Base-by-base conservation (phyloP, 2,113 vertebrate species). In the Balaeniceps rex region DNA sequence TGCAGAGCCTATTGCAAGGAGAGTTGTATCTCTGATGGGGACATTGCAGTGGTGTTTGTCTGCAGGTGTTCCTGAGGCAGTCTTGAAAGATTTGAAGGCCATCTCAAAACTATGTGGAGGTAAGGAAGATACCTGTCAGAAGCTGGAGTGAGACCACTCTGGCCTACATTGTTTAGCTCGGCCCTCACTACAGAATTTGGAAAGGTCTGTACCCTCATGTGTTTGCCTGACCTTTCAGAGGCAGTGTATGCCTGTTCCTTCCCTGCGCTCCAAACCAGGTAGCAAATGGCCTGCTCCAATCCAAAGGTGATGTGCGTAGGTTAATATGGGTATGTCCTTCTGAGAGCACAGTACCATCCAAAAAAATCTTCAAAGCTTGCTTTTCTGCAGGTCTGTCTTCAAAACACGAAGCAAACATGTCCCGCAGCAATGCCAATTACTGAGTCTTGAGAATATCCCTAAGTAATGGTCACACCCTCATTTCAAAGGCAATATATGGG, bases 401-500 rank as follows among this genome's bases (percentile, higher is more conserved):
- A 55, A 64, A 85, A 84, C 31, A 17, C 3, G 4, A 77, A 71
- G 76, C 33, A 82, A 87, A 71, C 29, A 10, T 69, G 58, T 91
- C 74, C 74, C 0, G 7, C 72, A 94, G 77, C 93, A 91, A 49
- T 10, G 29, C 33, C 77, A 49, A 22, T 97, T 76, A 87, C 61
- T 76, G 84, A 70, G 57, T 87, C 74, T 54, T 82, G 81, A 74
- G 65, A 89, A 55, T 84, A 87, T 38, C 74, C 51, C 29, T 64
- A 88, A 82, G 84, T 55, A 69, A 55, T 71, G 44, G 89, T 85
- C 89, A 52, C 84, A 44, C 91, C 94, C 51, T 84, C 70, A 23
- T 94, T 95, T 95, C 94, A 95, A 94, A 96, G 90, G 89, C 91
- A 89, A 25, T 79, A 34, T 91, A 66, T 79, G 61, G 44, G 34